Evolutionary conservation across 2,113 vertebrate species (phyloP).

Genomic region (Hirundichthys speculiger): DNA sequence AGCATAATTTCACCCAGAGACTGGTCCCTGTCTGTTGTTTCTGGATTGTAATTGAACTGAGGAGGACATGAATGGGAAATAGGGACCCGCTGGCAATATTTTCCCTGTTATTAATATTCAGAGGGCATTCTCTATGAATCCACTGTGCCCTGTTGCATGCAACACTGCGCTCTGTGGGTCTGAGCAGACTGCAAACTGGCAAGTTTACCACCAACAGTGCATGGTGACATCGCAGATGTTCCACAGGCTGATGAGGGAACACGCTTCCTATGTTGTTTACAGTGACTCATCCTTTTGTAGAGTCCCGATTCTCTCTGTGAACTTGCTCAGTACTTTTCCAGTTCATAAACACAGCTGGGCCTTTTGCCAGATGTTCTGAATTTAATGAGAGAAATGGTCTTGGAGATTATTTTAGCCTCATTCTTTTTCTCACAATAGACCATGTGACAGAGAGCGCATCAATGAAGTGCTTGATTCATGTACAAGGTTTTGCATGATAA

Average conservation of each 20-base stretch:
- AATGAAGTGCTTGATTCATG: slow-evolving; percentile 35
- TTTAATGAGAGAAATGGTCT: slow-evolving; percentile 73
- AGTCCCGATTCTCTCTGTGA: slow-evolving; percentile 63
- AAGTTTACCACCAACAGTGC: slow-evolving; percentile 64
- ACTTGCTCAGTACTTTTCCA: slow-evolving; percentile 77
- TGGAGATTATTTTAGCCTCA: slow-evolving; percentile 16
- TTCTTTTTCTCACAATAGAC: slow-evolving; percentile 29
- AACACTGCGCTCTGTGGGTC: slow-evolving; percentile 37
- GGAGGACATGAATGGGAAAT: slow-evolving; percentile 38
- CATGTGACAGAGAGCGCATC: slow-evolving; percentile 26
- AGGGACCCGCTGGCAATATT: slow-evolving; percentile 29
- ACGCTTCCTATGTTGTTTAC: slow-evolving; percentile 71
- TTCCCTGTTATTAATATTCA: slow-evolving; percentile 68
- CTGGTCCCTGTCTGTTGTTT: slow-evolving; percentile 1
- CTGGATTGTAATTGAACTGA: slow-evolving; percentile 29
- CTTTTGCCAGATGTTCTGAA: slow-evolving; percentile 73
- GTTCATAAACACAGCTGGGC: slow-evolving; percentile 75
- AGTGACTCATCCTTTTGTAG: slow-evolving; percentile 72
- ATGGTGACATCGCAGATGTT: slow-evolving; percentile 67
- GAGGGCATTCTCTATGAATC: slow-evolving; percentile 49
- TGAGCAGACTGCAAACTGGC: slow-evolving; percentile 48
- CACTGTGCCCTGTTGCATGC: slow-evolving; percentile 45
- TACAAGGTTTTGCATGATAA: neutral
- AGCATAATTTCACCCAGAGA: slow-evolving; percentile 26
- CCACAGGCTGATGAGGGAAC: slow-evolving; percentile 56